These are phyloP conservation scores for Columba janthina DNA, from an alignment of 2,113 vertebrate species.

Conservation along the genomic window DNA sequence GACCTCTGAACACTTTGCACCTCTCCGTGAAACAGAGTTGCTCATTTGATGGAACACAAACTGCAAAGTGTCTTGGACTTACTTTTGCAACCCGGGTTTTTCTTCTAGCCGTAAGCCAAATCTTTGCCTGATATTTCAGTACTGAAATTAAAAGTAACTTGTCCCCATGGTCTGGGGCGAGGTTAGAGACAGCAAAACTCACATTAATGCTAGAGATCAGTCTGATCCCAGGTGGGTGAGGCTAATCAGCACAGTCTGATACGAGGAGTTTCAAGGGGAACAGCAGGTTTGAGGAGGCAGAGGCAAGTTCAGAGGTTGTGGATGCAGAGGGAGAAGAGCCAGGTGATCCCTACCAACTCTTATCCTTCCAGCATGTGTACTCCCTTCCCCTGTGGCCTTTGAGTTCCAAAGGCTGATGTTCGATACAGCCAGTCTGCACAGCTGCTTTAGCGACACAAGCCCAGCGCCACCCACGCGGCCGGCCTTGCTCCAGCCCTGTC, in stretches of 20 bases:
- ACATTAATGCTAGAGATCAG: neutral
- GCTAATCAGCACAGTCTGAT: neutral
- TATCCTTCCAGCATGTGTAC: neutral
- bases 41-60: neutral
- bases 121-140: neutral
- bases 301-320: neutral
- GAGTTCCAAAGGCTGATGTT: neutral
- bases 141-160: neutral
- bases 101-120: neutral
- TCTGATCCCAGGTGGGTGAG: neutral
- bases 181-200: neutral
- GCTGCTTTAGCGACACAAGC: neutral
- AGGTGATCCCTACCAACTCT: neutral
- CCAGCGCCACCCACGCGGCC: neutral
- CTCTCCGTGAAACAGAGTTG: neutral
- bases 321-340: neutral
- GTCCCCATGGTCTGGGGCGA: neutral
- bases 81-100: neutral
- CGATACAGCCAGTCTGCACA: neutral
- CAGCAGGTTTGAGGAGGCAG: neutral
- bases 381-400: neutral
- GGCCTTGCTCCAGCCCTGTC: neutral
- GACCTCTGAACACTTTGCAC: neutral
- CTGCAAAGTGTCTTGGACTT: neutral
- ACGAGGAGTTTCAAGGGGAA: neutral